Evolutionary conservation across 2,888 invertebrate species (phyloP).

Genomic region (Leptopterna dolabrata): DNA sequence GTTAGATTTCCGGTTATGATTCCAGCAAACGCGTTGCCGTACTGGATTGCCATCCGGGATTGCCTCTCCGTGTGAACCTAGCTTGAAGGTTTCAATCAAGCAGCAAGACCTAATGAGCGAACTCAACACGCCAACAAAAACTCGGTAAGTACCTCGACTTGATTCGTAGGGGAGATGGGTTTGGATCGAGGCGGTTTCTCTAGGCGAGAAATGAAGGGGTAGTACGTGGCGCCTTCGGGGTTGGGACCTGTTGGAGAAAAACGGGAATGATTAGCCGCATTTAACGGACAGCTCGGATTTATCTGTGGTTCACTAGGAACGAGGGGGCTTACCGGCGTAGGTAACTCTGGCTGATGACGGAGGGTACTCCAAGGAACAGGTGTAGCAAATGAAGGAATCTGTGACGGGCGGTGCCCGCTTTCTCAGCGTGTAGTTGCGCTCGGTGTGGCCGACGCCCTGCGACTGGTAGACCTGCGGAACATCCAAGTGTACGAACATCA

Average conservation of each 20-base stretch:
- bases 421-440: constrained; percentile 83
- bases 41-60: too few relatives aligned
- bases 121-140: too few relatives aligned
- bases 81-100: too few relatives aligned
- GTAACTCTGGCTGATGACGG: constrained; percentile 83
- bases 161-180: constrained; percentile 78
- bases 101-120: too few relatives aligned
- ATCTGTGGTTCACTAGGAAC: too few relatives aligned
- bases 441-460: constrained; percentile 79
- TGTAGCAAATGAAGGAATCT: constrained; percentile 80
- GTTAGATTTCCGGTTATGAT: too few relatives aligned
- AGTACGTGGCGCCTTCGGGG: constrained; percentile 78
- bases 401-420: constrained; percentile 70
- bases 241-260: constrained; percentile 62
- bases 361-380: constrained; percentile 85
- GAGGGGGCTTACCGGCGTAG: constrained; percentile 69
- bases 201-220: constrained; percentile 87
- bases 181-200: constrained; percentile 78
- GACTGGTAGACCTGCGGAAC: constrained; percentile 67
- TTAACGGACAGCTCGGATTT: neutral
- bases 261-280: neutral
- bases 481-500: too few relatives aligned
- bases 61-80: too few relatives aligned
- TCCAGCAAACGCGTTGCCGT: too few relatives aligned
- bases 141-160: constrained; percentile 24